Percentiles rank a stretch among this genome's conserved stretches.
Conservation (phyloP, 2,888 invertebrate genomes). For the Chironomus riparius region DNA sequence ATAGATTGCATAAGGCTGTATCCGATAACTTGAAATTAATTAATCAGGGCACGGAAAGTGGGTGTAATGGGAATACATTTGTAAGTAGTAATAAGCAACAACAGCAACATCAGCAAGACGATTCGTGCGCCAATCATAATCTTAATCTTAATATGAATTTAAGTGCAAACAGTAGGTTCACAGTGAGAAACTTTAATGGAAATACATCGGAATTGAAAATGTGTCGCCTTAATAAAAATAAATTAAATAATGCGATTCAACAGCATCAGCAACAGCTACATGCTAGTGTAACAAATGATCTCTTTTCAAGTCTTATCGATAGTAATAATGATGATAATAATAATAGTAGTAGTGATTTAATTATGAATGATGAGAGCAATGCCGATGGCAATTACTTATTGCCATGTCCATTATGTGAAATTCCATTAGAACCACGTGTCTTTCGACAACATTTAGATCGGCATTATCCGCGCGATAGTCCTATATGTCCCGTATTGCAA, state of each 20-base stretch:
- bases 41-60: slow-evolving; percentile 14
- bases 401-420: slow-evolving; percentile 66
- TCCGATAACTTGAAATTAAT: slow-evolving; percentile 26
- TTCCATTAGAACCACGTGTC: slow-evolving; percentile 53
- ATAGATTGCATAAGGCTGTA: slow-evolving; percentile 25
- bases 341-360: slow-evolving; percentile 5
- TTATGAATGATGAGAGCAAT: slow-evolving; percentile 30
- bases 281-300: slow-evolving; percentile 16
- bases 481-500: slow-evolving; percentile 65
- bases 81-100: not conserved
- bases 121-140: slow-evolving; percentile 24
- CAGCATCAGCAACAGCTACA: slow-evolving; percentile 17
- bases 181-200: slow-evolving; percentile 30
- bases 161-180: slow-evolving; percentile 34
- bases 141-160: slow-evolving; percentile 29
- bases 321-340: slow-evolving; percentile 21
- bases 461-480: slow-evolving; percentile 78
- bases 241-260: slow-evolving; percentile 19
- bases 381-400: slow-evolving; percentile 38
- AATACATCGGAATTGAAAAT: slow-evolving; percentile 24
- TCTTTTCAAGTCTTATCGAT: slow-evolving; percentile 26
- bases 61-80: slow-evolving; percentile 12
- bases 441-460: slow-evolving; percentile 67
- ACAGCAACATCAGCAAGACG: not conserved
- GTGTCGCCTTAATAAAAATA: slow-evolving; percentile 26